Percentiles rank a stretch among this genome's conserved stretches.
Conservation (phyloP, 92 coral and sea anemone genomes). For the Siderastrea siderea region DNA sequence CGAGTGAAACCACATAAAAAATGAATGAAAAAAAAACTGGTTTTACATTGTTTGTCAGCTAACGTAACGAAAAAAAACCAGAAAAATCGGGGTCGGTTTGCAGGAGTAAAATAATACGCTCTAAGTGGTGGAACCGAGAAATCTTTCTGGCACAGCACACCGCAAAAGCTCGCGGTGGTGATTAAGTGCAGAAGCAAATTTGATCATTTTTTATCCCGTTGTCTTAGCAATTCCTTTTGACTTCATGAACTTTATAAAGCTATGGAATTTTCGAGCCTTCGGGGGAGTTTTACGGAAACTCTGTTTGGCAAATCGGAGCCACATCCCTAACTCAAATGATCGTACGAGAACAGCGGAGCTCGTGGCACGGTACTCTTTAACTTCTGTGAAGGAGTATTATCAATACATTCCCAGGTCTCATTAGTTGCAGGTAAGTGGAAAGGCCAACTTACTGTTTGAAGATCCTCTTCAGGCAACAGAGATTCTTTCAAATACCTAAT, state of each 20-base stretch:
- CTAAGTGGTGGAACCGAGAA: conserved; percentile 28
- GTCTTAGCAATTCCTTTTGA: conserved; percentile 39
- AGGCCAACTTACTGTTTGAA: conserved; percentile 2
- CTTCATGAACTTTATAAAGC: conserved; percentile 20
- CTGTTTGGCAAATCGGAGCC: conserved; percentile 28
- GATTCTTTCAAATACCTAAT: conserved; percentile 32
- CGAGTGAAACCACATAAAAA: too few species aligned
- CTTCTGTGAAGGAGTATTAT: neutral
- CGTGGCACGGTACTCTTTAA: neutral
- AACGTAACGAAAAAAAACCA: too few species aligned
- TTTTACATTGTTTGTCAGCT: too few species aligned
- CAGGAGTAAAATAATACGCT: conserved; percentile 28
- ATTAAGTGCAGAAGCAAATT: conserved; percentile 16
- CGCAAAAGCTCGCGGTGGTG: conserved; percentile 17
- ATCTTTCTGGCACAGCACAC: conserved; percentile 28
- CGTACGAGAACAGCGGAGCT: conserved; percentile 21
- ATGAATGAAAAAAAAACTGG: too few species aligned
- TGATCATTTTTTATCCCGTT: conserved; percentile 33
- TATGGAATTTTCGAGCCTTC: conserved; percentile 18
- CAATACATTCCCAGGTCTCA: conserved; percentile 32
- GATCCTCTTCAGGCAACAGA: conserved; percentile 8
- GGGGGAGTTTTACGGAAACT: conserved; percentile 23
- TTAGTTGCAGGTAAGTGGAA: conserved; percentile 16
- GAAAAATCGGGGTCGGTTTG: too few species aligned
- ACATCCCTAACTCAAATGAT: conserved; percentile 27